Conservation (phyloP, 2,888 invertebrate genomes). For the Latrodectus elegans region DNA sequence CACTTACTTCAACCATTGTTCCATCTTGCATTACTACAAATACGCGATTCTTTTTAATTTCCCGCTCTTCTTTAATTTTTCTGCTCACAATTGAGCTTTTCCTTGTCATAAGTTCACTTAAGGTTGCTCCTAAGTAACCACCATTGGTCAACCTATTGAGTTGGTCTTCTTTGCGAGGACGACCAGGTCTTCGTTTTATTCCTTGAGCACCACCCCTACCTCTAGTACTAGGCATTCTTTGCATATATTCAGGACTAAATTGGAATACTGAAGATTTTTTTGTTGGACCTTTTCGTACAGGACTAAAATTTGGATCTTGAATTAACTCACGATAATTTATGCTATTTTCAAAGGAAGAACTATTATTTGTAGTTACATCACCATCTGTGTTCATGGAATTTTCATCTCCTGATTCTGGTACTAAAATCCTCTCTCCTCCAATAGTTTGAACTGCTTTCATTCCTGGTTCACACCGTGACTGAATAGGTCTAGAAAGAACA, state of each 20-base stretch:
- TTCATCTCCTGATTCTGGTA: slow-evolving; percentile 53
- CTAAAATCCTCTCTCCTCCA: slow-evolving; percentile 49
- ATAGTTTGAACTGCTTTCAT: slow-evolving; percentile 54
- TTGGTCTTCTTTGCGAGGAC: slow-evolving; percentile 64
- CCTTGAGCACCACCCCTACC: slow-evolving; percentile 46
- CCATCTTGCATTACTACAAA: slow-evolving; percentile 71
- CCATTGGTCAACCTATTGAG: slow-evolving; percentile 59
- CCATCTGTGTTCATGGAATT: slow-evolving; percentile 44
- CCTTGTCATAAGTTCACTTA: slow-evolving; percentile 60
- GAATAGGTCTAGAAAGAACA: slow-evolving; percentile 47
- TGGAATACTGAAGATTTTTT: slow-evolving; percentile 27
- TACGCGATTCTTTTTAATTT: slow-evolving; percentile 67
- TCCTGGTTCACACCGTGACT: slow-evolving; percentile 26
- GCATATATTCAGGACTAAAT: slow-evolving; percentile 33
- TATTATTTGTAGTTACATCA: slow-evolving; percentile 8
- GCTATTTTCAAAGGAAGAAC: slow-evolving; percentile 33
- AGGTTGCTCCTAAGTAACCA: slow-evolving; percentile 48
- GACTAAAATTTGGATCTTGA: slow-evolving; percentile 61
- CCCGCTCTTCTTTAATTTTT: slow-evolving; percentile 62
- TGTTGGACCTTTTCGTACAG: slow-evolving; percentile 24
- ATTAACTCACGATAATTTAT: slow-evolving; percentile 59
- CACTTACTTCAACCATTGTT: slow-evolving; percentile 70
- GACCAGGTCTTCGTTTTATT: slow-evolving; percentile 55
- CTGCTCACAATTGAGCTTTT: slow-evolving; percentile 65
- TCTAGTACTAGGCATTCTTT: slow-evolving; percentile 42